These are phyloP conservation scores for Smutsia gigantea DNA, from an alignment of 2,797 vertebrate species.

Conservation along the genomic window DNA sequence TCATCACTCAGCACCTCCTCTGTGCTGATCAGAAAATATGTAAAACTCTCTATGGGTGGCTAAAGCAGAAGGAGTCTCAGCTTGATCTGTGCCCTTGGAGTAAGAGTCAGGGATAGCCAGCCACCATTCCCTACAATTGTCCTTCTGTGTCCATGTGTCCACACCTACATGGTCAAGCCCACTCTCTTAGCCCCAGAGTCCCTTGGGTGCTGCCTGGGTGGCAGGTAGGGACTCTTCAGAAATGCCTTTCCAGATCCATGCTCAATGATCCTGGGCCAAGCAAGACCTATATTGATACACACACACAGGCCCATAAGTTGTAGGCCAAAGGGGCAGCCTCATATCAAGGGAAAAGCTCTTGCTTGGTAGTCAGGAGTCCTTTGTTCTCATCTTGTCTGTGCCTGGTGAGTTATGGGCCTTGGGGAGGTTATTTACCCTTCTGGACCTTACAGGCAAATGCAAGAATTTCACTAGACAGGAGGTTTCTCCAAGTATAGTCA, in stretches of 20 bases:
- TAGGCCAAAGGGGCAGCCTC: not conserved
- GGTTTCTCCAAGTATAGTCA: not conserved
- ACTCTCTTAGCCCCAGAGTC: not conserved
- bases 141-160: accelerated
- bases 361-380: not conserved
- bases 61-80: not conserved
- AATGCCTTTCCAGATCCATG: not conserved
- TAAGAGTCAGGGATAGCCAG: not conserved
- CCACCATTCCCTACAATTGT: not conserved
- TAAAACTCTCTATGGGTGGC: not conserved
- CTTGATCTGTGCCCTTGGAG: not conserved
- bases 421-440: not conserved
- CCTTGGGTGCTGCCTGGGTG: not conserved
- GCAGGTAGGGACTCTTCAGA: not conserved
- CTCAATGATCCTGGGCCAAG: not conserved
- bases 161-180: not conserved
- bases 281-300: not conserved
- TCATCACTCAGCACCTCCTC: not conserved
- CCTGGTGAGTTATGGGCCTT: not conserved
- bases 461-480: not conserved
- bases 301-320: not conserved
- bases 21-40: not conserved
- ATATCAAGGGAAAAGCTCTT: not conserved
- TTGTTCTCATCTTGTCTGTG: not conserved
- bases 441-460: not conserved